phyloP scores from a whole-genome alignment of 2,113 vertebrate genomes.

The Callipepla squamata region DNA sequence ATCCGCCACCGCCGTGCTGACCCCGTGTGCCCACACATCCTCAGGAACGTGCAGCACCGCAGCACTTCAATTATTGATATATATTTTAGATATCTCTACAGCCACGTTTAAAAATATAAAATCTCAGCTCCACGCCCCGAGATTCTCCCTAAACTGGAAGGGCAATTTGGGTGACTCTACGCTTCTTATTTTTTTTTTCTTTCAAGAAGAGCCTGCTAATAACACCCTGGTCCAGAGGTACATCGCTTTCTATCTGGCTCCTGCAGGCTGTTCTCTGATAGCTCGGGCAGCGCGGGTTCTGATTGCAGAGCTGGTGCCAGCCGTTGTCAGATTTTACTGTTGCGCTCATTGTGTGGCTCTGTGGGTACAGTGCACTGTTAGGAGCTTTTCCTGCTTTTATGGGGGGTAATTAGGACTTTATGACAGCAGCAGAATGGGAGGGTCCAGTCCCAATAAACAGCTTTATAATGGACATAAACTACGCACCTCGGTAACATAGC shows the following conservation, averaged over 20 bases:
- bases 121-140: background rate
- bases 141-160: background rate
- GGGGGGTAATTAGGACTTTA: slow-evolving; percentile 84
- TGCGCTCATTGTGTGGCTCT: slow-evolving; percentile 47
- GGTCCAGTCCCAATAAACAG: slow-evolving; percentile 81
- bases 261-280: rapidly evolving
- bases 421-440: slow-evolving; percentile 77
- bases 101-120: background rate
- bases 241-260: rapidly evolving
- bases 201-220: background rate
- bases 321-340: slow-evolving; percentile 64
- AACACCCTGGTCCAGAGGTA: rapidly evolving
- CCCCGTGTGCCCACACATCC: rapidly evolving
- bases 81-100: background rate
- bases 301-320: background rate
- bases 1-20: background rate
- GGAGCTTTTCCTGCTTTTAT: slow-evolving; percentile 79
- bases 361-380: slow-evolving; percentile 73
- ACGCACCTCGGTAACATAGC: slow-evolving; percentile 72
- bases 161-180: background rate
- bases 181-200: background rate
- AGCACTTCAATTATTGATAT: too few relatives aligned
- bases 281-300: background rate
- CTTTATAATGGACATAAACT: slow-evolving; percentile 86
- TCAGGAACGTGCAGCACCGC: background rate